These are phyloP conservation scores for Argentina silus DNA, from an alignment of 2,797 vertebrate genomes.

Conservation along the genomic window DNA sequence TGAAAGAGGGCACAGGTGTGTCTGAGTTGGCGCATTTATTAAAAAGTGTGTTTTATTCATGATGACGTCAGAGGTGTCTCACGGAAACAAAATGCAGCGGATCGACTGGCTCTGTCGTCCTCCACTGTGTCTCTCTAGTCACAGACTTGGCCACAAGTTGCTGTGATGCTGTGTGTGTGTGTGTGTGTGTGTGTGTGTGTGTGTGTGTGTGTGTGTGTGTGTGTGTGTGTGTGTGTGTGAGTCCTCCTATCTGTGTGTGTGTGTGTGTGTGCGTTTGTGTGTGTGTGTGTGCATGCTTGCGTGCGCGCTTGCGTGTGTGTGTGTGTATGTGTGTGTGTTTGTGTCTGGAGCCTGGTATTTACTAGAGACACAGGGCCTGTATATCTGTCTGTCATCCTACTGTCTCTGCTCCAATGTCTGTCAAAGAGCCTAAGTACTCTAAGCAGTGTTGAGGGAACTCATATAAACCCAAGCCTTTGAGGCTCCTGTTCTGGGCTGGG, in stretches of 20 bases:
- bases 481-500: slow-evolving; percentile 29
- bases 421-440: slow-evolving; percentile 48
- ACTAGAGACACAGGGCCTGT: slow-evolving; percentile 33
- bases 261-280: neutral
- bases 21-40: neutral
- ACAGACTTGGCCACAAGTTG: neutral
- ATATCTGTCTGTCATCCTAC: slow-evolving; percentile 36
- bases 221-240: slow-evolving; percentile 16
- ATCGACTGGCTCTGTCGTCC: neutral
- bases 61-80: neutral
- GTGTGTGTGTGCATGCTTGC: no score
- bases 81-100: neutral
- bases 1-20: slow-evolving; percentile 2
- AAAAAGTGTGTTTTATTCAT: neutral
- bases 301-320: neutral
- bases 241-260: neutral
- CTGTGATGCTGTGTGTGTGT: no score
- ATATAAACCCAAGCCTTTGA: slow-evolving; percentile 46
- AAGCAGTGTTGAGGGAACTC: slow-evolving; percentile 35
- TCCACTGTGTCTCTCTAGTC: neutral
- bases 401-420: slow-evolving; percentile 35
- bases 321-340: neutral
- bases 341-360: slow-evolving; percentile 11
- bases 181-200: neutral
- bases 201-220: slow-evolving; percentile 6